A percentile compares a stretch with the other conserved stretches of the same genome.
These are phyloP conservation scores for Geopemphigus sp. DNA, from an alignment of 1,140 invertebrate genomes.

Conservation along the genomic window DNA sequence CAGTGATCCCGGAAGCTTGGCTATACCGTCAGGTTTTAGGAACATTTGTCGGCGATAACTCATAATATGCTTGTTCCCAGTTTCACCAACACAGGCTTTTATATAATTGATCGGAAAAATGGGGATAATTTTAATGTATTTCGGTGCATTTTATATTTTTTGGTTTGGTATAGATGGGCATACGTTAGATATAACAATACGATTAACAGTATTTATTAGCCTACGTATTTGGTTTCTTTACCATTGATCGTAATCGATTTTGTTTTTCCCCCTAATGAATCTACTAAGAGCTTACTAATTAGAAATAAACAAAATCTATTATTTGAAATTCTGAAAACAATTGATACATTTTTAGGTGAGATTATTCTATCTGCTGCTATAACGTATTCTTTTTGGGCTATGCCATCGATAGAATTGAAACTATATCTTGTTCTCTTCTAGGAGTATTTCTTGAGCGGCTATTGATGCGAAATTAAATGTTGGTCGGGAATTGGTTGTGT, in stretches of 20 bases:
- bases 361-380: background rate
- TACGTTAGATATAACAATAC: background rate
- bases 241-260: background rate
- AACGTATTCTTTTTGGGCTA: no score
- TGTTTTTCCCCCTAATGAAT: slow-evolving; percentile 1
- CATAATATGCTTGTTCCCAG: background rate
- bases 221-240: background rate
- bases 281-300: no score
- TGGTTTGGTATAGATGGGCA: background rate
- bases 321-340: background rate
- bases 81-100: background rate
- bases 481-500: no score
- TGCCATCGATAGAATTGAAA: slow-evolving; percentile 4
- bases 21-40: background rate
- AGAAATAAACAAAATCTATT: background rate
- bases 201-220: background rate
- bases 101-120: background rate
- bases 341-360: background rate
- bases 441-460: no score
- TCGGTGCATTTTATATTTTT: background rate
- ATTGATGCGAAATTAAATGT: no score
- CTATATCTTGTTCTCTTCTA: no score
- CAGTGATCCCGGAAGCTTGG: background rate
- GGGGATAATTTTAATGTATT: background rate
- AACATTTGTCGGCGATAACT: no score